Base-by-base conservation (phyloP, 2,888 invertebrate species). In the Ormyrus rosae region DNA sequence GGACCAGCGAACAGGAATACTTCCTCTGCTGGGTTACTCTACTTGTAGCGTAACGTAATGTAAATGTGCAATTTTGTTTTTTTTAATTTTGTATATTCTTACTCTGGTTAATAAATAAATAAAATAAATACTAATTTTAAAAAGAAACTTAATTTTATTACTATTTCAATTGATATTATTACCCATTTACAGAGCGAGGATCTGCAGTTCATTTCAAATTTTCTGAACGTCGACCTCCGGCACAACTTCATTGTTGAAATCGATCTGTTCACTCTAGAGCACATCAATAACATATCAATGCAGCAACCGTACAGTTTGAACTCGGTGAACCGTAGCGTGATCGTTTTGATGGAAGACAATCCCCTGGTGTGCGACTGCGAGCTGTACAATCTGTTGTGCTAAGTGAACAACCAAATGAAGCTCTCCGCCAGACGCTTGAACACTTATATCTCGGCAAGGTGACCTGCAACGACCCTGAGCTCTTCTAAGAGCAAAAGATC, bases 351-450 rank as follows among this genome's bases (percentile, higher is more conserved):
- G 1, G 92, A 91, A 6, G 87, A 92, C 50, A 95, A 95, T 90
- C 94, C 95, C 0, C 84, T 95, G 7, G 81, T 87, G 2, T 95
- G 95, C 84, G 93, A 94, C 85, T 95, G 95, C 85, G 74, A 88
- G 0, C 83, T 93, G 2, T 91, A 93, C 81, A 87, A 92, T 78
- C 92, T 95, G 69, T 88, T 93, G 0, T 91, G 92, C 58, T 93
- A 93, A 83, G 84, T 93, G 7, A 90, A 92, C 45, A 90, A 91
- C 0, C 86, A 89, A 45, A 88, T 93, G 78, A 86, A 88, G 11
- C 84, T 87, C 0, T 86, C 68, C 91, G 0, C 87, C 87, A 34
- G 88, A 88, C 9, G 34, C 34, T 85, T 90, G 9, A 87, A 92
- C 4, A 84, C 88, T 86, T 93, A 1, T 83, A 87, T 8, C 86